Conservation (phyloP, 1,140 invertebrate species). For the Melitaea cinxia region DNA sequence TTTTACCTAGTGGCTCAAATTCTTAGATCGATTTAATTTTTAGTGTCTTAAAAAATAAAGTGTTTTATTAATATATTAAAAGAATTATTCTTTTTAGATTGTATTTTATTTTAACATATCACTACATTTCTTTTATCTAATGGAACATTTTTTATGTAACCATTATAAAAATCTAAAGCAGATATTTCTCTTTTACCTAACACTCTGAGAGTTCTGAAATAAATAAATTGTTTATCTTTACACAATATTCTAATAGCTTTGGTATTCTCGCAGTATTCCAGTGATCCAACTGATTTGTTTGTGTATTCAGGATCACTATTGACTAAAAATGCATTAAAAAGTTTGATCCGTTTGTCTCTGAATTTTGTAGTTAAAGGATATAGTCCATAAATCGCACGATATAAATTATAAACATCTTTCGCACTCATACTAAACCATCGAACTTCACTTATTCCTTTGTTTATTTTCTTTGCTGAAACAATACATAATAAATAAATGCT, state of each 20-base stretch:
- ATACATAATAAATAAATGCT: neutral
- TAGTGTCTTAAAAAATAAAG: neutral
- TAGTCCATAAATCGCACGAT: slow-evolving; percentile 85
- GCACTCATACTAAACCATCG: slow-evolving; percentile 85
- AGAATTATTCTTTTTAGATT: slow-evolving; percentile 14
- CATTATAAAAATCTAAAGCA: slow-evolving; percentile 84
- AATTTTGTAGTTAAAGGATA: slow-evolving; percentile 84
- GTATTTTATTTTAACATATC: slow-evolving; percentile 18
- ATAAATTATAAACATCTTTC: slow-evolving; percentile 84
- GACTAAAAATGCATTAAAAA: slow-evolving; percentile 81
- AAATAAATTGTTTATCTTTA: slow-evolving; percentile 82
- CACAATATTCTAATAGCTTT: slow-evolving; percentile 40
- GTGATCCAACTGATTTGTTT: slow-evolving; percentile 64
- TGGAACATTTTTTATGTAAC: slow-evolving; percentile 28
- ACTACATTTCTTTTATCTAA: slow-evolving; percentile 27
- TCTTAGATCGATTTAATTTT: neutral
- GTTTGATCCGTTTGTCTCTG: slow-evolving; percentile 82
- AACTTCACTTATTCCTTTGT: slow-evolving; percentile 82
- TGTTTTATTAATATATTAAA: slow-evolving; percentile 15
- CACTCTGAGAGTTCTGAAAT: slow-evolving; percentile 82
- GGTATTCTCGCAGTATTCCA: slow-evolving; percentile 79
- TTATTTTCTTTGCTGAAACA: slow-evolving; percentile 88
- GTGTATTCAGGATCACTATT: slow-evolving; percentile 35
- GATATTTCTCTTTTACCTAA: slow-evolving; percentile 83
- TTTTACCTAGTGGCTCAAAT: neutral